Evolutionary conservation across 2,888 invertebrate species (phyloP).

Genomic region (Hemithea aestivaria): DNA sequence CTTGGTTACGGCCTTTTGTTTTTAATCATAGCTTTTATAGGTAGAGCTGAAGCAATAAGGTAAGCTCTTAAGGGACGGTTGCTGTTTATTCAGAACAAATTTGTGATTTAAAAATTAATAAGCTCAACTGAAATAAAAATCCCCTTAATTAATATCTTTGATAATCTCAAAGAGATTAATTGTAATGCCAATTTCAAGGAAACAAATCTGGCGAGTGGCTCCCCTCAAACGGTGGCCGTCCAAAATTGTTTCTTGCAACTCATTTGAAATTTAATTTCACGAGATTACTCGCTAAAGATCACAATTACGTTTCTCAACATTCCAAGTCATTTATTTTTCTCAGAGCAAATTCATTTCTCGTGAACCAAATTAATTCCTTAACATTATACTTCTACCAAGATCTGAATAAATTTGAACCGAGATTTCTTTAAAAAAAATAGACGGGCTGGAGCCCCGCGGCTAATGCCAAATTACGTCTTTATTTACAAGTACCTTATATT

Average conservation of each 20-base stretch:
- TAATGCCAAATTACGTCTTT: conserved; percentile 71
- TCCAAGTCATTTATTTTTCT: conserved; percentile 67
- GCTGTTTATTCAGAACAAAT: too few relatives aligned
- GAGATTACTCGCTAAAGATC: conserved; percentile 50
- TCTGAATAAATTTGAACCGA: conserved; percentile 71
- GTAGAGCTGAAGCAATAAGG: too few relatives aligned
- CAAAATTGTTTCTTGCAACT: conserved; percentile 43
- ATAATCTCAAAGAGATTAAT: conserved; percentile 11
- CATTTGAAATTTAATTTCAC: conserved; percentile 53
- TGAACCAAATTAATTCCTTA: conserved; percentile 72
- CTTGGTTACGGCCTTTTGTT: neutral
- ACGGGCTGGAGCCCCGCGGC: conserved; percentile 62
- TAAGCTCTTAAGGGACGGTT: too few relatives aligned
- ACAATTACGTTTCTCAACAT: conserved; percentile 67
- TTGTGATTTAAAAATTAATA: conserved; percentile 2
- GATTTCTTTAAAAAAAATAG: conserved; percentile 67
- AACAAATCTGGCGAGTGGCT: conserved; percentile 13
- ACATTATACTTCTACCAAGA: conserved; percentile 73
- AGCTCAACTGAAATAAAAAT: neutral
- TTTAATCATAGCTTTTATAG: too few relatives aligned
- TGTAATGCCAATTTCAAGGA: conserved; percentile 11
- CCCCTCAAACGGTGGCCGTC: conserved; percentile 27
- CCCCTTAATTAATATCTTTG: conserved; percentile 9
- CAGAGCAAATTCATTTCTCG: conserved; percentile 59
- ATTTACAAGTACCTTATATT: conserved; percentile 55